phyloP scores from a whole-genome alignment of 2,888 invertebrate genomes.

The Tanytarsus gracilentus region DNA sequence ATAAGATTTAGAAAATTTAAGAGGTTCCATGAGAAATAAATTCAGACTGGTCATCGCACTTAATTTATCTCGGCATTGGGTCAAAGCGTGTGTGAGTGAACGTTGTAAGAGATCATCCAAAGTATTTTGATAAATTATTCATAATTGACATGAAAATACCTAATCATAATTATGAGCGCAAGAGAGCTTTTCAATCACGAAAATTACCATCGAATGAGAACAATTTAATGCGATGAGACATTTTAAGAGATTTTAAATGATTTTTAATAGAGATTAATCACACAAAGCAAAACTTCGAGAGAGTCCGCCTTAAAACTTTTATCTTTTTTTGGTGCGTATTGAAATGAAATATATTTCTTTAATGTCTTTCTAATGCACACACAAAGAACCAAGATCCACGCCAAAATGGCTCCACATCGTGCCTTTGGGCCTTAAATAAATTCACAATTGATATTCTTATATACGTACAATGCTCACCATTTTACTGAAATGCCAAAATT shows the following conservation, averaged over 20 bases:
- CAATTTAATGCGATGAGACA: slow-evolving; percentile 4
- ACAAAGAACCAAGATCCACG: too few relatives aligned
- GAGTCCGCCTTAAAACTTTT: slow-evolving; percentile 5
- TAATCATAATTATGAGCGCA: slow-evolving; percentile 12
- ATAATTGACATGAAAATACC: slow-evolving; percentile 11
- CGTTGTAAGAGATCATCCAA: neutral
- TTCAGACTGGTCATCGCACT: neutral
- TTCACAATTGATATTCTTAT: slow-evolving; percentile 1
- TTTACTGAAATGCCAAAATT: neutral
- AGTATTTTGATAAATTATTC: slow-evolving; percentile 17
- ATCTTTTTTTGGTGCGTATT: neutral
- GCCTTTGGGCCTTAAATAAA: neutral
- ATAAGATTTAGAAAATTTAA: neutral
- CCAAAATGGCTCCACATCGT: slow-evolving; percentile 7
- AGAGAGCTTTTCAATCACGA: neutral
- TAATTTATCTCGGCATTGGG: too few relatives aligned
- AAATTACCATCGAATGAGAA: neutral
- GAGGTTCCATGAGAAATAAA: neutral
- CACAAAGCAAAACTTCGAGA: neutral
- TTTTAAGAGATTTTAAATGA: slow-evolving; percentile 21
- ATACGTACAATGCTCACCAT: neutral
- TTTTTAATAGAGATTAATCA: slow-evolving; percentile 26
- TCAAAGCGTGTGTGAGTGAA: neutral
- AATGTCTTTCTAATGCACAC: slow-evolving; percentile 16
- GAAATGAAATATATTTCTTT: slow-evolving; percentile 13